Percentiles rank a stretch among this genome's conserved stretches.
phyloP scores from a whole-genome alignment of 2,888 invertebrate species.

The Gymnoscelis rufifasciata region DNA sequence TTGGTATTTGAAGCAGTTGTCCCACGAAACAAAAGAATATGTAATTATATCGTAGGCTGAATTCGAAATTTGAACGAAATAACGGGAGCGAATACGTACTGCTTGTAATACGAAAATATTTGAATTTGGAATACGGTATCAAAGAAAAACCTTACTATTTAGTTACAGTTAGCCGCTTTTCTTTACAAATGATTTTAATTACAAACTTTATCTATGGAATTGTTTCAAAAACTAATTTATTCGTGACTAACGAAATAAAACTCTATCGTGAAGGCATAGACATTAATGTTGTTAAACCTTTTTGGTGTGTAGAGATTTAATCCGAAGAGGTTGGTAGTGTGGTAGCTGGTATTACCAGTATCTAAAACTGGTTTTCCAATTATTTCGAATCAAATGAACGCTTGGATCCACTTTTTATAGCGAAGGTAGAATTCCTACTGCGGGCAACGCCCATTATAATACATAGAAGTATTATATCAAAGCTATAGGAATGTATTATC shows the following conservation, averaged over 20 bases:
- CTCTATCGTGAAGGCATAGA: background rate
- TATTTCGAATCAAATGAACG: slow-evolving; percentile 17
- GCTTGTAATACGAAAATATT: slow-evolving; percentile 4
- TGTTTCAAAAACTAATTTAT: slow-evolving; percentile 22
- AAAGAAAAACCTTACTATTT: slow-evolving; percentile 13
- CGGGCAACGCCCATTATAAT: slow-evolving; percentile 3
- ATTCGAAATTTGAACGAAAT: slow-evolving; percentile 15
- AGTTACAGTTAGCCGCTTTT: background rate
- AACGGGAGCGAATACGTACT: too few relatives aligned
- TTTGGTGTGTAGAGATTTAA: background rate
- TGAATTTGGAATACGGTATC: slow-evolving; percentile 9
- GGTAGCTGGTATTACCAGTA: slow-evolving; percentile 3
- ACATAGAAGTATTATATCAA: background rate
- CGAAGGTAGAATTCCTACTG: background rate
- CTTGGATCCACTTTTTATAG: slow-evolving; percentile 4
- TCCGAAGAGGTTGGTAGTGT: slow-evolving; percentile 4
- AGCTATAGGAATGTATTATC: too few relatives aligned
- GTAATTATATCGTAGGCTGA: slow-evolving; percentile 3
- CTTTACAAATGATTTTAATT: slow-evolving; percentile 11
- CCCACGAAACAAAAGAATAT: slow-evolving; percentile 25
- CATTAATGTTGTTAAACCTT: background rate
- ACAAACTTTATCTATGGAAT: slow-evolving; percentile 10
- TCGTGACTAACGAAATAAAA: background rate
- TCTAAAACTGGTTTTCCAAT: slow-evolving; percentile 26
- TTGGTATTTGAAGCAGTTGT: background rate